phyloP scores from a whole-genome alignment of 2,113 vertebrate genomes.

The Sylvietta virens region DNA sequence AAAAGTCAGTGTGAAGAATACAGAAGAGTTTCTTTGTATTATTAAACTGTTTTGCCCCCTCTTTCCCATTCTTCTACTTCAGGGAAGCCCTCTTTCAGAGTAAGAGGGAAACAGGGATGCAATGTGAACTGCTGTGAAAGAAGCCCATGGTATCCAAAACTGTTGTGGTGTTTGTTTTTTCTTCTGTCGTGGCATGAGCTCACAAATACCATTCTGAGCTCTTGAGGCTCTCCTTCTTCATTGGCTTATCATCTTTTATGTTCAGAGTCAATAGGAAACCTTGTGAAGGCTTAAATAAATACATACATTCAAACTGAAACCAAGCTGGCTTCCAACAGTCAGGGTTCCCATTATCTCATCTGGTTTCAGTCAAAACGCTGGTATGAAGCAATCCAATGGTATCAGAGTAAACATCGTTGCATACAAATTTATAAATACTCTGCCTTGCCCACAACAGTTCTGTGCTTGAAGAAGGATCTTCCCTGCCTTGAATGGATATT shows the following conservation, averaged over 20 bases:
- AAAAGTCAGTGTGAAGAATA: background rate
- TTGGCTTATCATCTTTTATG: background rate
- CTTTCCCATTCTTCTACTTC: background rate
- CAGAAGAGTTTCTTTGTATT: background rate
- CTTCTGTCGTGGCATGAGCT: background rate
- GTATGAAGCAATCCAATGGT: background rate
- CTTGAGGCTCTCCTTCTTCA: background rate
- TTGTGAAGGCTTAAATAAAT: background rate
- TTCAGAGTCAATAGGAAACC: background rate
- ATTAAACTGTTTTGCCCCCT: background rate
- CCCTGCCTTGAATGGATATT: background rate
- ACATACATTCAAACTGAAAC: background rate
- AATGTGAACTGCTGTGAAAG: background rate
- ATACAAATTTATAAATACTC: background rate
- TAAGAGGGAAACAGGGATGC: background rate
- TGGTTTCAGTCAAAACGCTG: background rate
- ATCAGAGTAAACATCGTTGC: background rate
- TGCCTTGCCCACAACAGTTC: background rate
- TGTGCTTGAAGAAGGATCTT: background rate
- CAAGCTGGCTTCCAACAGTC: background rate
- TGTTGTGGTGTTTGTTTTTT: background rate
- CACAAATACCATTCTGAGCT: background rate
- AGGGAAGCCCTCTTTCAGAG: background rate
- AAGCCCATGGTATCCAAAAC: background rate
- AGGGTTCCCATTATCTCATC: slow-evolving; percentile 38